These are phyloP conservation scores for Scatophagus argus DNA, from an alignment of 2,113 vertebrate species.

Conservation along the genomic window DNA sequence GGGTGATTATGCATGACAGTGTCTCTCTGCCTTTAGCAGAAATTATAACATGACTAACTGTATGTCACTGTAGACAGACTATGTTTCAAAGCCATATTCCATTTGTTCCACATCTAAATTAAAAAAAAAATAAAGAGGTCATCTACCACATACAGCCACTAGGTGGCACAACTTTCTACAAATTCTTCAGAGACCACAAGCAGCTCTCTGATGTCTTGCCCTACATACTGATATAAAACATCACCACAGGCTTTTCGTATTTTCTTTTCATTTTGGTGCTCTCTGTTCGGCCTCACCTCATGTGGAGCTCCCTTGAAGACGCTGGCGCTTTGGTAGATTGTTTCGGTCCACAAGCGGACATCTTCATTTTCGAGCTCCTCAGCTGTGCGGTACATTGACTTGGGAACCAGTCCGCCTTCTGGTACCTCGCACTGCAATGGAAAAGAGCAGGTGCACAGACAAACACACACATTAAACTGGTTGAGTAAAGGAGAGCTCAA, in stretches of 20 bases:
- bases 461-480: not conserved
- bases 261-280: not conserved
- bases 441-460: constrained; percentile 25
- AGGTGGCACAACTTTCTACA: constrained; percentile 55
- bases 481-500: constrained; percentile 28
- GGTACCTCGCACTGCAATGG: constrained; percentile 92
- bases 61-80: constrained; percentile 24
- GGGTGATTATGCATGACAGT: not conserved
- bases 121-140: not conserved
- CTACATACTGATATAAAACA: constrained; percentile 28
- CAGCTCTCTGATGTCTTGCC: constrained; percentile 12
- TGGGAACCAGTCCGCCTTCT: constrained; percentile 96
- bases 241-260: not conserved
- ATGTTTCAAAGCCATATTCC: not conserved
- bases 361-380: constrained; percentile 96
- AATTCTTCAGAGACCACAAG: not conserved
- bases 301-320: constrained; percentile 89
- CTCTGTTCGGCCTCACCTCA: constrained; percentile 84
- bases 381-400: constrained; percentile 94
- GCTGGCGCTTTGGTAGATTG: constrained; percentile 97
- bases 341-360: constrained; percentile 94
- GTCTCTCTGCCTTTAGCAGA: not conserved
- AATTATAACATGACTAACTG: constrained; percentile 10
- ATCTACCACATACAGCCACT: constrained; percentile 42
- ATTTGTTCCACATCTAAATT: constrained; percentile 1